Percentiles rank a stretch among this genome's conserved stretches.
Conservation (phyloP, 2,888 invertebrate species). For the Hydraecia micacea region DNA sequence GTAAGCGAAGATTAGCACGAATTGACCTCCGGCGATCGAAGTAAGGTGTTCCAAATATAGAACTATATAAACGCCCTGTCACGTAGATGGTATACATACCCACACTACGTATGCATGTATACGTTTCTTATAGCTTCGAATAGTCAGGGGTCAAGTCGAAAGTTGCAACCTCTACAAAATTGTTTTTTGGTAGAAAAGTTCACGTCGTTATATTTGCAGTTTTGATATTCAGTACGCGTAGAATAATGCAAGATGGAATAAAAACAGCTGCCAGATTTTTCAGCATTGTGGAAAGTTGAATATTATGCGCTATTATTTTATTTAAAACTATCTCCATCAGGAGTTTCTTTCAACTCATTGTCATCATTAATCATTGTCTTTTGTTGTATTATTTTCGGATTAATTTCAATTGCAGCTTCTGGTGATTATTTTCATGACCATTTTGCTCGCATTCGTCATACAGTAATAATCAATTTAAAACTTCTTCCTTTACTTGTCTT, state of each 20-base stretch:
- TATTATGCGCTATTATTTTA: not conserved
- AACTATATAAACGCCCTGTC: constrained; percentile 72
- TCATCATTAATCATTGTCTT: constrained; percentile 31
- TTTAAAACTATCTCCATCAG: constrained; percentile 1
- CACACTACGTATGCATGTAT: constrained; percentile 4
- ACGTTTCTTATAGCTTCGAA: constrained; percentile 35
- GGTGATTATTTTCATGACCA: not conserved
- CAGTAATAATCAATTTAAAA: not conserved
- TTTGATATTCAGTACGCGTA: constrained; percentile 34
- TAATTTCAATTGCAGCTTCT: constrained; percentile 29
- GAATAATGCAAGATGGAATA: constrained; percentile 21
- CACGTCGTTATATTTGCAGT: constrained; percentile 32
- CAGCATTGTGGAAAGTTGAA: not conserved
- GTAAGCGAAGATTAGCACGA: constrained; percentile 73
- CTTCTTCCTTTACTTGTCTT: not conserved
- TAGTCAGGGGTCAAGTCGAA: constrained; percentile 57
- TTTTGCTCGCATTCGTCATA: not conserved
- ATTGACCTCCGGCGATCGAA: constrained; percentile 68
- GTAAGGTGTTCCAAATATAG: constrained; percentile 69
- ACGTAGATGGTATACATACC: constrained; percentile 63
- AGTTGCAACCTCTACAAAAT: constrained; percentile 52
- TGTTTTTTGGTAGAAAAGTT: constrained; percentile 26
- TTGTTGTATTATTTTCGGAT: constrained; percentile 15
- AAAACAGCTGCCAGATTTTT: constrained; percentile 14
- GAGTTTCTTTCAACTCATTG: not conserved